A percentile compares a stretch with the other conserved stretches of the same genome.
These are phyloP conservation scores for Orthosia incerta DNA, from an alignment of 2,888 invertebrate genomes.

Conservation along the genomic window DNA sequence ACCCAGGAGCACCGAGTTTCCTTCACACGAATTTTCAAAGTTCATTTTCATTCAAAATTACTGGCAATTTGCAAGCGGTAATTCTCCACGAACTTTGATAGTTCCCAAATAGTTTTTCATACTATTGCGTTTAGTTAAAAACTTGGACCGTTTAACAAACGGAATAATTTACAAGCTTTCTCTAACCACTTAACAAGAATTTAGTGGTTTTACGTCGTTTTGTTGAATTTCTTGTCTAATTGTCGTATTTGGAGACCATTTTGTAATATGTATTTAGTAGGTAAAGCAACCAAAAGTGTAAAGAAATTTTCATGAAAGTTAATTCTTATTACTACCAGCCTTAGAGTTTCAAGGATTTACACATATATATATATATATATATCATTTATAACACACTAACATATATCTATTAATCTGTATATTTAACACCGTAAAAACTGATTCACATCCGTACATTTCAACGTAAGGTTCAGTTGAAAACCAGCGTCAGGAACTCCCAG, in stretches of 20 bases:
- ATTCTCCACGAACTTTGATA: constrained; percentile 80
- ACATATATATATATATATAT: no score
- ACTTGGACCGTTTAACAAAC: constrained; percentile 70
- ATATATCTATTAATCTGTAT: no score
- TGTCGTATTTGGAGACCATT: not conserved
- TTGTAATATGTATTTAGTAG: not conserved
- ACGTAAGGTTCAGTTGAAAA: no score
- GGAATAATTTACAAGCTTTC: constrained; percentile 67
- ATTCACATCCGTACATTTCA: no score
- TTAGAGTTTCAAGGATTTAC: not conserved
- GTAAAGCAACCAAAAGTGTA: not conserved
- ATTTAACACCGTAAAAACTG: no score
- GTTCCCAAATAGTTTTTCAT: constrained; percentile 81
- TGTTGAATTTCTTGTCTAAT: not conserved
- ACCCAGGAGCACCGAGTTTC: constrained; percentile 67
- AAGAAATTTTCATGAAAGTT: not conserved
- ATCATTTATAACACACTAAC: no score
- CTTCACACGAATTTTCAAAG: constrained; percentile 77
- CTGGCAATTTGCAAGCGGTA: constrained; percentile 80
- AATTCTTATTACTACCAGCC: not conserved
- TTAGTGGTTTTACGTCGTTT: constrained; percentile 12
- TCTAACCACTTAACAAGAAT: constrained; percentile 47
- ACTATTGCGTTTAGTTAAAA: constrained; percentile 77
- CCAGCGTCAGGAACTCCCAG: no score
- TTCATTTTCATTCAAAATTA: constrained; percentile 79